A percentile compares a stretch with the other conserved stretches of the same genome.
Conservation (phyloP, 2,888 invertebrate genomes). For the Chymomyza caudatula region DNA sequence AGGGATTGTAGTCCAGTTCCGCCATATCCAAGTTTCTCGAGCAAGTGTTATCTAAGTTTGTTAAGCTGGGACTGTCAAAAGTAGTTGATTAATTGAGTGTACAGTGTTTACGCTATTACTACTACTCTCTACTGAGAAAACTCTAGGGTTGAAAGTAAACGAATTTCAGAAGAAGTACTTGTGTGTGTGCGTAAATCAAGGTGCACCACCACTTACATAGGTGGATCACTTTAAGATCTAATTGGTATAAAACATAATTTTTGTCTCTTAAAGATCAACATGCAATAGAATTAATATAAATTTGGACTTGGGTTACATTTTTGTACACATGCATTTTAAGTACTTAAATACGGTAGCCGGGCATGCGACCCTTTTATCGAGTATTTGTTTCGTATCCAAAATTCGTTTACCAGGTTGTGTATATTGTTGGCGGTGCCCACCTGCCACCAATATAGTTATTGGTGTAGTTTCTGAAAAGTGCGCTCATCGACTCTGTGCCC, state of each 20-base stretch:
- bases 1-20: conserved; percentile 94
- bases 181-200: neutral
- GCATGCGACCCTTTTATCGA: neutral
- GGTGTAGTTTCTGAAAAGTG: conserved; percentile 93
- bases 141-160: conserved; percentile 65
- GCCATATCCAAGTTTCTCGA: conserved; percentile 96
- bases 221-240: neutral
- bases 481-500: conserved; percentile 93
- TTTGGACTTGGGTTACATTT: conserved; percentile 3
- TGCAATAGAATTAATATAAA: neutral
- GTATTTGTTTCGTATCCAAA: conserved; percentile 68
- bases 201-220: neutral
- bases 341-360: neutral
- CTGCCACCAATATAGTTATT: conserved; percentile 90
- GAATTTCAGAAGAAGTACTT: conserved; percentile 69
- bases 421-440: conserved; percentile 81
- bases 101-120: neutral
- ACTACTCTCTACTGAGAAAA: neutral
- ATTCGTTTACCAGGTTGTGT: conserved; percentile 80
- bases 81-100: neutral
- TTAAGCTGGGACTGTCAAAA: conserved; percentile 85
- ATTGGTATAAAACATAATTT: conserved; percentile 24
- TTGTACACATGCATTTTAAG: conserved; percentile 45
- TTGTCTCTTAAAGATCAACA: conserved; percentile 33
- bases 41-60: conserved; percentile 87